Evolutionary conservation across 2,888 invertebrate genomes (phyloP), one percentile per base, ranked within the genome.

Genomic region (Seladonia tumulorum): DNA sequence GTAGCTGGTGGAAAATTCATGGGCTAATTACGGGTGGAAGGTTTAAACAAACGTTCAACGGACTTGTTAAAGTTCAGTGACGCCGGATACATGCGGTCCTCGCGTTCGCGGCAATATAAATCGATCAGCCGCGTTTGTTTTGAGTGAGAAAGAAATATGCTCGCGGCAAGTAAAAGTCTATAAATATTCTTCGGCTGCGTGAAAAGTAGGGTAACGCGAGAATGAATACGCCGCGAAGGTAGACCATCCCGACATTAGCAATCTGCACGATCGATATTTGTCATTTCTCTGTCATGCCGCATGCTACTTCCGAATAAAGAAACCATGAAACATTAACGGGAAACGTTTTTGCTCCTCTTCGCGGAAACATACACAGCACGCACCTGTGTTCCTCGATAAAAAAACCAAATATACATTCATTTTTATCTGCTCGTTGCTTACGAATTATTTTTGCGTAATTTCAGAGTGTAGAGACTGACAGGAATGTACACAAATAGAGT

Each of bases 141-240:
- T 74, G 25, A 68, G 57, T 66, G 25, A 47, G 57, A 45, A 76
- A 74, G 47, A 79, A 86, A 86, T 82, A 79, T 47, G 68, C 53
- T 42, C 42, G 42, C 57, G 10, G 47, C 70, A 42, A 76, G 76
- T 85, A 76, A 79, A 79, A 79, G 47, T 68, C 82, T 88, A 87
- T 87, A 88, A 86, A 90, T 89, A 90, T 85, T 80, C 82, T 53
- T 79, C 81, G 76, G 70, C 73, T 76, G 49, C 47, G 57, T 73
- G 78, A 86, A 82, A 90, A 89, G 86, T 90, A 88, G 89, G 85
- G 78, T 90, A 57, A 83, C 78, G 76, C 77, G 79, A 74, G 79
- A 79, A 88, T 39, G 83, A 88, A 79, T 76, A 82, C 83, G 77
- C 75, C 72, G 63, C 71, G 25, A 63, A 84, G 82, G 83, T 86